phyloP scores from a whole-genome alignment of 2,113 vertebrate species.

The Plestiodon gilberti region DNA sequence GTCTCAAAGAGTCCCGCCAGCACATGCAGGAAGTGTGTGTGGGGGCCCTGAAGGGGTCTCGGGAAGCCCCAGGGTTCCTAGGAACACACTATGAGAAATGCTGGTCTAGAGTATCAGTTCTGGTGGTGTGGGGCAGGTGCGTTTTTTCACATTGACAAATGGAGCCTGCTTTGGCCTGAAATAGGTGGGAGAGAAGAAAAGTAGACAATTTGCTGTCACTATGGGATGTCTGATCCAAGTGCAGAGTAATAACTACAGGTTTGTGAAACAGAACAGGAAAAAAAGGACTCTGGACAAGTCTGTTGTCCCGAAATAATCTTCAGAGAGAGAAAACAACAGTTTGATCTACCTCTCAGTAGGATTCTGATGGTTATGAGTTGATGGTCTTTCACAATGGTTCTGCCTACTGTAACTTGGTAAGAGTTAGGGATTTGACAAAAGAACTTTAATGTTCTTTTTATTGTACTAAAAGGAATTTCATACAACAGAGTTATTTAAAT shows the following conservation, averaged over 20 bases:
- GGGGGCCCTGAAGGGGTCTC: too few species aligned
- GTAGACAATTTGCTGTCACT: background rate
- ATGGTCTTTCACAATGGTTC: too few species aligned
- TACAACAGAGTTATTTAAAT: background rate
- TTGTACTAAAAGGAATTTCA: background rate
- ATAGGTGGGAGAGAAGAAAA: background rate
- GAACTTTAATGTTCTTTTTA: background rate
- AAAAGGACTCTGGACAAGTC: rapidly evolving
- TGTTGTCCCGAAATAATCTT: background rate
- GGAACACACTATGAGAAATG: too few species aligned
- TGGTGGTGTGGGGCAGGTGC: background rate
- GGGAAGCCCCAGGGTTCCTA: too few species aligned
- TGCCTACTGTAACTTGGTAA: too few species aligned
- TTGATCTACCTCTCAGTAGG: too few species aligned
- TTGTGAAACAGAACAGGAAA: background rate
- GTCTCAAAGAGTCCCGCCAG: too few species aligned
- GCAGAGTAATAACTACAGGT: background rate
- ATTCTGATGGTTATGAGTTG: too few species aligned
- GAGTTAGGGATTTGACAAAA: too few species aligned
- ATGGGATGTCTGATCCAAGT: background rate
- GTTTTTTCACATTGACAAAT: background rate
- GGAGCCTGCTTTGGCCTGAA: background rate
- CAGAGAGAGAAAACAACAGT: background rate
- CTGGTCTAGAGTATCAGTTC: too few species aligned
- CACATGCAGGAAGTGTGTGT: too few species aligned